Base-by-base conservation (phyloP, 2,113 vertebrate species). In the Perccottus glenii region DNA sequence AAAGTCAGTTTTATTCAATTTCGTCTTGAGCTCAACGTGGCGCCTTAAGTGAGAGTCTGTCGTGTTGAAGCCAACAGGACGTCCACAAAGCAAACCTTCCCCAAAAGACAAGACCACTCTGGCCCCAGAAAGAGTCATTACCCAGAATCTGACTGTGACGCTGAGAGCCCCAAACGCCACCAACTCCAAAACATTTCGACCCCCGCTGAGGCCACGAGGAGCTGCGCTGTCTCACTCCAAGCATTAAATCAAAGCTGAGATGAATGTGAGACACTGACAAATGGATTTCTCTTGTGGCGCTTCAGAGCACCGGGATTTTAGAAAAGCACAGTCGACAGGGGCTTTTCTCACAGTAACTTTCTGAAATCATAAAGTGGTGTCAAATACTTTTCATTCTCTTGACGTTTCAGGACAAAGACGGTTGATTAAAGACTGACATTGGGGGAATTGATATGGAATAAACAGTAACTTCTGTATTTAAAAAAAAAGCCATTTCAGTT, bases 51-150 rank as follows among this genome's bases (percentile, higher is more conserved):
- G 12, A 1, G 51, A 14, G 51, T 36, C 44, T 12, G 44, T 45
- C 10, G 44, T 12, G 12, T 4, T 11, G 44, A 11, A 45, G 44
- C 44, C 44, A 10, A 45, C 44, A 45, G 44, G 44, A 45, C 9
- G 12, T 45, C 44, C 12, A 0, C 2, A 4, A 48, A 27, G 19
- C 60, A 63, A 64, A 77, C 75, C 72, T 64, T 80, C 80, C 70
- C 55, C 58, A 40, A 27, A 71, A 60, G 77, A 66, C 46, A 14
- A 60, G 15, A 48, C 62, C 70, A 19, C 64, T 63, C 40, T 60
- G 50, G 50, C 60, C 75, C 81, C 84, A 65, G 63, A 59, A 78
- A 55, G 49, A 80, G 78, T 82, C 74, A 69, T 82, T 81, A 85
- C 74, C 19, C 55, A 60, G 46, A 32, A 38, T 52, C 84, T 42